Percentiles rank a stretch among this genome's conserved stretches.
phyloP scores from a whole-genome alignment of 2,797 vertebrate genomes.

The Avahi laniger region DNA sequence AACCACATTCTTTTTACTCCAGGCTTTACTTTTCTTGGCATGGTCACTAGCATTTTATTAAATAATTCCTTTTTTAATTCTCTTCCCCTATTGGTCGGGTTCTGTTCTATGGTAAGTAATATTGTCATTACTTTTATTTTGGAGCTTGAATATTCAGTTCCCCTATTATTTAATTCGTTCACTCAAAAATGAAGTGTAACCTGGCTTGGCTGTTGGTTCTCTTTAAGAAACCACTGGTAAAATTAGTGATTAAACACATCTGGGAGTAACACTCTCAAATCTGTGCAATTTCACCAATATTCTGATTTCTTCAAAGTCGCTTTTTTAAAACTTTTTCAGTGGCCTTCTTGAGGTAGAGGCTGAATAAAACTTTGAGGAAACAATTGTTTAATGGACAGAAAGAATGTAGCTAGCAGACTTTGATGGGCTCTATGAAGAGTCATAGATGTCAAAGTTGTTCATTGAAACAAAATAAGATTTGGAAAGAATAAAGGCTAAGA shows the following conservation, averaged over 20 bases:
- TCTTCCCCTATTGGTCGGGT: accelerated
- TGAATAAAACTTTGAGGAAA: background rate
- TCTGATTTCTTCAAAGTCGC: background rate
- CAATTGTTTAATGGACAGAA: background rate
- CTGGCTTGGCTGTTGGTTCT: background rate
- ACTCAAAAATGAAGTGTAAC: background rate
- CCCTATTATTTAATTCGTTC: background rate
- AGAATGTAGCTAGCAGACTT: background rate
- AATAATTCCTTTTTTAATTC: background rate
- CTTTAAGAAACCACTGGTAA: background rate
- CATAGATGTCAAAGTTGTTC: background rate
- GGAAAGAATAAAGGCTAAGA: background rate
- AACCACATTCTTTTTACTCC: background rate
- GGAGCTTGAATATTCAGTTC: background rate
- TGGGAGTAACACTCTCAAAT: background rate
- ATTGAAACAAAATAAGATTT: constrained; percentile 11
- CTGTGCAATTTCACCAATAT: background rate
- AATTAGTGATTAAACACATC: background rate
- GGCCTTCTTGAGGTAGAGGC: background rate
- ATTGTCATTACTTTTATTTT: background rate
- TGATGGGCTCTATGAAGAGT: background rate
- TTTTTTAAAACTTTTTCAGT: background rate
- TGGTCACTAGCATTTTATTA: background rate
- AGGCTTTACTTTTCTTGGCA: background rate
- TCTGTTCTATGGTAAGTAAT: background rate